Evolutionary conservation across 2,797 vertebrate genomes (phyloP).

Genomic region (Molothrus ater): DNA sequence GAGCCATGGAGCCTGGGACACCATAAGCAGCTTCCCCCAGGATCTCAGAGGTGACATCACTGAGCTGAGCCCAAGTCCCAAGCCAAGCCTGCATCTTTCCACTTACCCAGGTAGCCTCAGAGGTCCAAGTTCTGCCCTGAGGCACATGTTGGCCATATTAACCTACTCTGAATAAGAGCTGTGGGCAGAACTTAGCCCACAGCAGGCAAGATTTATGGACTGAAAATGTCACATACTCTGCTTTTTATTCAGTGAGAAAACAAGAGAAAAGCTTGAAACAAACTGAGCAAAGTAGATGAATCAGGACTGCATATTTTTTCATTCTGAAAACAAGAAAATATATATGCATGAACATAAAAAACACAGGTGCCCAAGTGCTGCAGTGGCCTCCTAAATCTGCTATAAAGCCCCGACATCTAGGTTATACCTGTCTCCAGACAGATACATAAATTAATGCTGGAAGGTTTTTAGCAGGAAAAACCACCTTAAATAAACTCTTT

Average conservation of each 20-base stretch:
- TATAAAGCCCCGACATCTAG: neutral
- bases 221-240: constrained; percentile 48
- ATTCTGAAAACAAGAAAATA: constrained; percentile 54
- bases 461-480: neutral
- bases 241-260: neutral
- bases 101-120: neutral
- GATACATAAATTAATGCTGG: neutral
- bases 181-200: neutral
- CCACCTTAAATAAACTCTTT: neutral
- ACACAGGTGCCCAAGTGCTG: constrained; percentile 22
- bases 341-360: constrained; percentile 55
- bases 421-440: neutral
- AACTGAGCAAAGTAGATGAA: neutral
- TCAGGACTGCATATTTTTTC: constrained; percentile 36
- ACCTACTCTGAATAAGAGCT: constrained; percentile 7
- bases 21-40: neutral
- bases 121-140: neutral
- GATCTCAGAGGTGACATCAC: neutral
- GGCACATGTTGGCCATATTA: neutral
- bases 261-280: constrained; percentile 9
- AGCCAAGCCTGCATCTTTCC: neutral
- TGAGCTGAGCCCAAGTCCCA: neutral
- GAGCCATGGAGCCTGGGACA: neutral
- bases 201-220: constrained; percentile 56
- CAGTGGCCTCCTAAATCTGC: neutral